Percentiles rank a stretch among this genome's conserved stretches.
Conservation (phyloP, 2,888 invertebrate genomes). For the Rhingia rostrata region DNA sequence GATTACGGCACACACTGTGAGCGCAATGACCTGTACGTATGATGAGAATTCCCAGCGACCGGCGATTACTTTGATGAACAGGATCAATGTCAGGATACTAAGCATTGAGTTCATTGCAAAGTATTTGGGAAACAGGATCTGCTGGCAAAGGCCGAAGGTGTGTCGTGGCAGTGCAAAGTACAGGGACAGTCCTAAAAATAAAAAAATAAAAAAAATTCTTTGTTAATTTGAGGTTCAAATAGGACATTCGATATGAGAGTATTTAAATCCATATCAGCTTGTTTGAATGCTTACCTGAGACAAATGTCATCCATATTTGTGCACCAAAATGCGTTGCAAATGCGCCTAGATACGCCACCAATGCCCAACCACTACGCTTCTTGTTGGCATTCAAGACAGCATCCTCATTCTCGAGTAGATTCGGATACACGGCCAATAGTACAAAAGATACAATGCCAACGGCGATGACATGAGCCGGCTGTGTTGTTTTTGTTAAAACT, state of each 20-base stretch:
- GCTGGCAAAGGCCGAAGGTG: slow-evolving; percentile 93
- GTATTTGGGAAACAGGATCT: slow-evolving; percentile 93
- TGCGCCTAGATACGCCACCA: slow-evolving; percentile 89
- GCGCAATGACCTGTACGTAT: slow-evolving; percentile 84
- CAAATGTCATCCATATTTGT: slow-evolving; percentile 96
- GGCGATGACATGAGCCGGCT: slow-evolving; percentile 91
- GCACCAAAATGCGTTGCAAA: slow-evolving; percentile 93
- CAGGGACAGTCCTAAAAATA: slow-evolving; percentile 88
- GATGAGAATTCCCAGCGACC: slow-evolving; percentile 85
- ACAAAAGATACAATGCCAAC: slow-evolving; percentile 85
- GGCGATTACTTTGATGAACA: slow-evolving; percentile 84
- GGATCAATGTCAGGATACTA: slow-evolving; percentile 88
- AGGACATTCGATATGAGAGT: not conserved
- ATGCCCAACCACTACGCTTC: slow-evolving; percentile 77
- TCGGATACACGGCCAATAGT: slow-evolving; percentile 84
- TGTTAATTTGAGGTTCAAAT: not conserved
- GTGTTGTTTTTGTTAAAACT: slow-evolving; percentile 88
- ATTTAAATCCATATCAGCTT: not conserved
- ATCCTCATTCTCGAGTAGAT: slow-evolving; percentile 79
- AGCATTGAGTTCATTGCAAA: slow-evolving; percentile 90
- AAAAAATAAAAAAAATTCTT: slow-evolving; percentile 19
- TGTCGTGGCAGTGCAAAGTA: slow-evolving; percentile 94
- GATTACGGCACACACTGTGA: slow-evolving; percentile 83
- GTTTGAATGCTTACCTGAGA: slow-evolving; percentile 87
- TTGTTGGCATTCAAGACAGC: slow-evolving; percentile 64